phyloP scores from a whole-genome alignment of 2,797 vertebrate genomes.

The Amblyraja radiata region DNA sequence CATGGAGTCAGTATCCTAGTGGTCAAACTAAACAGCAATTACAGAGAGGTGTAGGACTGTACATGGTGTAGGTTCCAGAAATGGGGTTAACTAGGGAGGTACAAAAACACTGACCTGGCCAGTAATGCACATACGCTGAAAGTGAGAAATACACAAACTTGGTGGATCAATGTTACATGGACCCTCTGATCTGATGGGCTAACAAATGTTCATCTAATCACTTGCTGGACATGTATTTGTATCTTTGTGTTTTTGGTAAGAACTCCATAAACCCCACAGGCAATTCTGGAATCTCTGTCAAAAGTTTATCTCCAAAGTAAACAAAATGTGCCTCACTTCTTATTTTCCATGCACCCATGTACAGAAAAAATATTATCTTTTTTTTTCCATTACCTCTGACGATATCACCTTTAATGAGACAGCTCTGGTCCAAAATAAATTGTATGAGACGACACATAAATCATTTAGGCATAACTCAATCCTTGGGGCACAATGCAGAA shows the following conservation, averaged over 20 bases:
- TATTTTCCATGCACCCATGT: background rate
- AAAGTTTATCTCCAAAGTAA: background rate
- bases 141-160: background rate
- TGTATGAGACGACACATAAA: background rate
- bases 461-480: background rate
- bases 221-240: background rate
- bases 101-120: background rate
- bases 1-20: background rate
- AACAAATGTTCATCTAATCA: background rate
- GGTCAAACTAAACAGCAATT: background rate
- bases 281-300: background rate
- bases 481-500: background rate
- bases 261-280: background rate
- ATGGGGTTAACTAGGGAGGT: background rate
- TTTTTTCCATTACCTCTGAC: background rate
- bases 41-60: background rate
- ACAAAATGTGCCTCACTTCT: background rate
- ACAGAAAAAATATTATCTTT: background rate
- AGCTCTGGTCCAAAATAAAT: background rate
- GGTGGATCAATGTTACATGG: background rate
- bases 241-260: background rate
- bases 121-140: background rate
- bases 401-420: background rate
- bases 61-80: background rate
- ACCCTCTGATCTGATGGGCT: background rate